phyloP scores from a whole-genome alignment of 2,797 vertebrate species.

The Tadarida brasiliensis region DNA sequence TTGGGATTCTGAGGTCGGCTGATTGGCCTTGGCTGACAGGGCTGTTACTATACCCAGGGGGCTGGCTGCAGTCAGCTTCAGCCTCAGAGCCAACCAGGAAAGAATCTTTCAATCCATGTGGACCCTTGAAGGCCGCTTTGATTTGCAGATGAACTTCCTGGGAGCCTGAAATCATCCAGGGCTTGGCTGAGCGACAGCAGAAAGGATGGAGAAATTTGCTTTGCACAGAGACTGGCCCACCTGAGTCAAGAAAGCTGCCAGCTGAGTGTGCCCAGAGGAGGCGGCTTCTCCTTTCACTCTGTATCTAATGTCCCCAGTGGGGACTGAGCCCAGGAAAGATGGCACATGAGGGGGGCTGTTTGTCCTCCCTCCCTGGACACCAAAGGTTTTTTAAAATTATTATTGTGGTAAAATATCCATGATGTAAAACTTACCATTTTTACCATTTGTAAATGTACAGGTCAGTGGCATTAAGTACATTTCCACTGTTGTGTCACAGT shows the following conservation, averaged over 20 bases:
- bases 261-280: neutral
- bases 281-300: neutral
- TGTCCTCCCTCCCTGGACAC: neutral
- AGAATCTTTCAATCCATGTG: neutral
- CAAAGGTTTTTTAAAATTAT: neutral
- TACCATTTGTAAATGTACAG: neutral
- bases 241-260: neutral
- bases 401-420: neutral
- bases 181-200: neutral
- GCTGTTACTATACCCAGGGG: conserved; percentile 76
- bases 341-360: accelerated
- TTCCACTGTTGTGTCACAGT: neutral
- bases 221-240: neutral
- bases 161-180: conserved; percentile 23
- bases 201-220: neutral
- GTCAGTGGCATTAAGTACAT: neutral
- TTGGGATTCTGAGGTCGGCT: conserved; percentile 80
- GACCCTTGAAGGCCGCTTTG: conserved; percentile 72
- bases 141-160: conserved; percentile 78
- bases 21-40: conserved; percentile 75
- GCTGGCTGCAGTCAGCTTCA: conserved; percentile 59
- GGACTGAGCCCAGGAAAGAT: neutral
- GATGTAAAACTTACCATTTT: neutral
- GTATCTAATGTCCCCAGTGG: neutral
- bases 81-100: conserved; percentile 61